phyloP scores from a whole-genome alignment of 2,888 invertebrate species.

The Spodoptera exigua region DNA sequence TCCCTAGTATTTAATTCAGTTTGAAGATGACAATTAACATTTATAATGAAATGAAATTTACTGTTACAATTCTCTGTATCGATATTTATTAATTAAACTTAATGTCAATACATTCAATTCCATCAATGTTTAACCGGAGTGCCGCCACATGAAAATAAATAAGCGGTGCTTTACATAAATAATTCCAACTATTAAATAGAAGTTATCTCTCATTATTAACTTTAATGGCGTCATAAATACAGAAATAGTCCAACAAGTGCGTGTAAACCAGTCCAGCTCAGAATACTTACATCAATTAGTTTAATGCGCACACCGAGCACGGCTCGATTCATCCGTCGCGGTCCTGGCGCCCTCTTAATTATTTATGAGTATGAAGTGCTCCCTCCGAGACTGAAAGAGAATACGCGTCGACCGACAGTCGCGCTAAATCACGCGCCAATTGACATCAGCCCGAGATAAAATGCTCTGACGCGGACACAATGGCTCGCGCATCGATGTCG shows the following conservation, averaged over 20 bases:
- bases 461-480: conserved; percentile 61
- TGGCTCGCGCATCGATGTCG: conserved; percentile 56
- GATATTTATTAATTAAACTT: background rate
- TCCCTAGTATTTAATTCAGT: conserved; percentile 7
- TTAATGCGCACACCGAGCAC: conserved; percentile 53
- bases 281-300: conserved; percentile 64
- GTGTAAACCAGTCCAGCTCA: conserved; percentile 54
- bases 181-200: conserved; percentile 45
- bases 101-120: background rate
- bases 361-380: conserved; percentile 68
- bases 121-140: conserved; percentile 6
- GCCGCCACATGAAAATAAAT: conserved; percentile 24
- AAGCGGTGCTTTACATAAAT: conserved; percentile 25
- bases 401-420: conserved; percentile 66
- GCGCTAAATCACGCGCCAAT: conserved; percentile 70
- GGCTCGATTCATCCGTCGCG: conserved; percentile 56
- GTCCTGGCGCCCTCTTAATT: conserved; percentile 62
- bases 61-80: too few relatives aligned
- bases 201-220: conserved; percentile 57
- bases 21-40: too few relatives aligned
- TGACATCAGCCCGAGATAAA: conserved; percentile 61
- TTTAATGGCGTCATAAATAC: conserved; percentile 57
- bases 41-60: too few relatives aligned
- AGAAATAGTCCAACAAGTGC: conserved; percentile 59
- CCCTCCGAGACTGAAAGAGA: conserved; percentile 68